Evolutionary conservation across 1,140 invertebrate species (phyloP), one percentile per base, ranked within the genome.

Genomic region (Caerostris extrusa): DNA sequence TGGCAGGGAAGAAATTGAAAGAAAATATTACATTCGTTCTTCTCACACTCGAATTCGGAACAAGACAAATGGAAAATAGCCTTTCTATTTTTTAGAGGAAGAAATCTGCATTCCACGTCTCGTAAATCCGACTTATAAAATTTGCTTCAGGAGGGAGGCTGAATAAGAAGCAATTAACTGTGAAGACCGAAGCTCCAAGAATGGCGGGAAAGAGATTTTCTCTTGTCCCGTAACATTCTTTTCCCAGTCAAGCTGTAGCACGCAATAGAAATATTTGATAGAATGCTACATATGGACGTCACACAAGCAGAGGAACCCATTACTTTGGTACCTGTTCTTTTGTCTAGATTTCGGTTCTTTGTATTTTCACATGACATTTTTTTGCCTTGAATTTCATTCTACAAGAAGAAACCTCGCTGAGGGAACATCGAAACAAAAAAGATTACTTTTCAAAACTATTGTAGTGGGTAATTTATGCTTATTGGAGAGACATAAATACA

Each of bases 161-260:
- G 82, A 85, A 85, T 85, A 87, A 87, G 85, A 87, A 58, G 56
- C 85, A 87, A 87, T 87, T 87, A 87, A 87, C 85, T 64, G 61
- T 87, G 57, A 64, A 64, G 57, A 87, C 55, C 85, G 34, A 87
- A 64, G 85, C 85, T 34, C 34, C 19, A 56, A 85, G 12, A 55
- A 3, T 19, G 7, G 5, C 12, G 34, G 34, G 17, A 64, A 53
- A 10, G 14, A 87, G 85, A 87, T 64, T 87, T 87, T 87, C 60
- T 64, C 56, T 64, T 4, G 19, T 60, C 85, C 5, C 85, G 57
- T 61, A 57, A 61, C 60, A 14, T 87, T 64, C 85, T 64, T n/a
- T 87, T 83, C 57, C 82, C 19, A 83, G 71, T 77, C 71, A 77
- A 77, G 71, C 50, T 77, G 82, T 58, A 34, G 12, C 85, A 87